These are phyloP conservation scores for human (Homo sapiens) DNA, from an alignment of 2,113 vertebrate genomes.

Conservation along the genomic window DNA sequence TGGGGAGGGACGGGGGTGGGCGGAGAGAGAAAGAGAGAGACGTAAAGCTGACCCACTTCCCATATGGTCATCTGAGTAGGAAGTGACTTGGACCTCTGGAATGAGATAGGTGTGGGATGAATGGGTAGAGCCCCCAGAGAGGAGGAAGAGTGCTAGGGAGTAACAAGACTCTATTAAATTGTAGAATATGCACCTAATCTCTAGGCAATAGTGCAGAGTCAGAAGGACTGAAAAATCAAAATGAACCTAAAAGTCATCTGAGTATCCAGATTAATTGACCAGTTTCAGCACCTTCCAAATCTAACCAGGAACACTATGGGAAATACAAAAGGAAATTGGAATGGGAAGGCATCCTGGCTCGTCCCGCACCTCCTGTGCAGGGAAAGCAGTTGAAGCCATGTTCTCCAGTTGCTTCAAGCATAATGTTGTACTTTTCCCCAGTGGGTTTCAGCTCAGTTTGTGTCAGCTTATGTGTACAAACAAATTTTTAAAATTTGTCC, in stretches of 20 bases:
- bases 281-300: not conserved
- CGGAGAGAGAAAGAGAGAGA: too few relatives aligned
- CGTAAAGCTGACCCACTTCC: not conserved
- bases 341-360: not conserved
- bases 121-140: not conserved
- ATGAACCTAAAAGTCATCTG: not conserved
- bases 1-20: too few relatives aligned
- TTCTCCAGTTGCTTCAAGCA: not conserved
- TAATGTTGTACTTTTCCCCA: not conserved
- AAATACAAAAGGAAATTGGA: not conserved
- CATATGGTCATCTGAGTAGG: not conserved
- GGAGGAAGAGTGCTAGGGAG: not conserved
- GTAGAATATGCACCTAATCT: not conserved
- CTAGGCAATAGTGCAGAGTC: not conserved
- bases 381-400: not conserved
- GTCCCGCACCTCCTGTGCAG: not conserved
- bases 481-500: constrained; percentile 57
- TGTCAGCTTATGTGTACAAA: constrained; percentile 67
- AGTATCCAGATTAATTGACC: not conserved
- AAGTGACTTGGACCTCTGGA: not conserved
- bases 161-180: not conserved
- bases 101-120: not conserved
- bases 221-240: not conserved
- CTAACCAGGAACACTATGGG: not conserved
- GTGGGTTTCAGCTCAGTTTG: constrained; percentile 43